A percentile compares a stretch with the other conserved stretches of the same genome.
Evolutionary conservation across 64 coral and sea anemone genomes (phyloP).

Genomic region (Cladopsammia gracilis): DNA sequence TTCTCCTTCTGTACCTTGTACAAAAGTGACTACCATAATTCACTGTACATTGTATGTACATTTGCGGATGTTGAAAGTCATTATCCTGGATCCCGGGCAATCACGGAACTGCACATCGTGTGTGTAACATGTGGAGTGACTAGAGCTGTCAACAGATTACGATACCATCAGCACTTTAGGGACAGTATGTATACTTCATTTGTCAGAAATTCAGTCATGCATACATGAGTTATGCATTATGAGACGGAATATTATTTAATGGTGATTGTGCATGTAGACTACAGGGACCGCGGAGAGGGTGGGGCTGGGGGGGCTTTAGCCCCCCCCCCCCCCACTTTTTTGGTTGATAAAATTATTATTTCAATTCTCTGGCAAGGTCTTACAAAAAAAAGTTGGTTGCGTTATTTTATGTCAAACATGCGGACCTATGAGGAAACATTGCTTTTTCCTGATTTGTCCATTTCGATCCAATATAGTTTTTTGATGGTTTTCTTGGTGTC

Average conservation of each 20-base stretch:
- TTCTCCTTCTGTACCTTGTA: background rate
- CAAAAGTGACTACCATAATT: slow-evolving; percentile 1
- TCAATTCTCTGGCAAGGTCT: too few species aligned
- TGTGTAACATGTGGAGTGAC: slow-evolving; percentile 14
- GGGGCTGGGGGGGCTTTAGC: too few species aligned
- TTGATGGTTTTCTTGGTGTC: too few species aligned
- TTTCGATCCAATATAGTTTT: too few species aligned
- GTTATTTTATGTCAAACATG: too few species aligned
- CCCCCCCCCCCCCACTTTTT: too few species aligned
- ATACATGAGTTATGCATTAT: background rate
- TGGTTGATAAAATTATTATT: too few species aligned
- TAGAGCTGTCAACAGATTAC: background rate
- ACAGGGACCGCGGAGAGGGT: too few species aligned
- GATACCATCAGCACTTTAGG: background rate
- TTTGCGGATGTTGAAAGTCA: slow-evolving; percentile 19
- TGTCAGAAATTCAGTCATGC: background rate
- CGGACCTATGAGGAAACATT: too few species aligned
- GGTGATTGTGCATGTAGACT: background rate
- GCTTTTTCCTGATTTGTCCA: too few species aligned
- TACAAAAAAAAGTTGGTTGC: too few species aligned
- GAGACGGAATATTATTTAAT: background rate
- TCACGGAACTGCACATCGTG: slow-evolving; percentile 17
- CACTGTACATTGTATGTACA: background rate
- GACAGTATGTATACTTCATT: background rate
- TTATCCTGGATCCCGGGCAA: background rate